phyloP scores from a whole-genome alignment of 2,113 vertebrate genomes.

The Ophiodon elongatus region DNA sequence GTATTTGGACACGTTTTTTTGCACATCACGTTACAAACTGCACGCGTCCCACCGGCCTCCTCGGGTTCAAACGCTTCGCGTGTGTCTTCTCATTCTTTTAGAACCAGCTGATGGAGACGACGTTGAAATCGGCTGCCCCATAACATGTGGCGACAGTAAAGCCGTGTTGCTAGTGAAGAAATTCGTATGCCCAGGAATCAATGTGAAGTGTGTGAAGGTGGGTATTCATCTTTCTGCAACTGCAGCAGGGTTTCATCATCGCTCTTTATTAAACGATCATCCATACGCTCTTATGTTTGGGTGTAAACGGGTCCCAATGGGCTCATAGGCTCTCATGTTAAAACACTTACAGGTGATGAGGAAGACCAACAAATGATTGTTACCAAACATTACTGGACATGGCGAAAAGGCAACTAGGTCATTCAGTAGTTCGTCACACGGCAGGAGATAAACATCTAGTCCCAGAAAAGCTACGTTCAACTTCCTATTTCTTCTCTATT shows the following conservation, averaged over 20 bases:
- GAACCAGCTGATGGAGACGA: conserved; percentile 90
- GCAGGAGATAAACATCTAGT: conserved; percentile 23
- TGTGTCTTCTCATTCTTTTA: conserved; percentile 55
- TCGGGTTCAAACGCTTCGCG: not conserved
- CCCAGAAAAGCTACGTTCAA: not conserved
- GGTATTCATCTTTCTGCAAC: conserved; percentile 15
- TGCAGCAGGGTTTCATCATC: not conserved
- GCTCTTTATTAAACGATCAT: not conserved
- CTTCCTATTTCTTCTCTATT: not conserved
- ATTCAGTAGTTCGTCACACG: conserved; percentile 2
- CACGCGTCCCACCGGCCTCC: not conserved
- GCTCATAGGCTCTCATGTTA: not conserved
- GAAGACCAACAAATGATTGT: not conserved
- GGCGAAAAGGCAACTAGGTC: not conserved
- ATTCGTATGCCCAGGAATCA: conserved; percentile 98
- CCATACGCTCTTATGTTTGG: not conserved
- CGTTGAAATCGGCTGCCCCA: conserved; percentile 93
- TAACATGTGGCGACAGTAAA: conserved; percentile 97
- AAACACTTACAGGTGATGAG: not conserved
- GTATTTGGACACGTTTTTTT: not conserved
- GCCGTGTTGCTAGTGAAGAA: conserved; percentile 96
- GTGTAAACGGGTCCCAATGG: not conserved
- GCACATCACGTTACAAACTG: not conserved
- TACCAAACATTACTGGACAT: not conserved
- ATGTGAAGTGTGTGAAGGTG: conserved; percentile 98